Evolutionary conservation across 2,797 vertebrate genomes (phyloP).

Genomic region (Acropternis orthonyx): DNA sequence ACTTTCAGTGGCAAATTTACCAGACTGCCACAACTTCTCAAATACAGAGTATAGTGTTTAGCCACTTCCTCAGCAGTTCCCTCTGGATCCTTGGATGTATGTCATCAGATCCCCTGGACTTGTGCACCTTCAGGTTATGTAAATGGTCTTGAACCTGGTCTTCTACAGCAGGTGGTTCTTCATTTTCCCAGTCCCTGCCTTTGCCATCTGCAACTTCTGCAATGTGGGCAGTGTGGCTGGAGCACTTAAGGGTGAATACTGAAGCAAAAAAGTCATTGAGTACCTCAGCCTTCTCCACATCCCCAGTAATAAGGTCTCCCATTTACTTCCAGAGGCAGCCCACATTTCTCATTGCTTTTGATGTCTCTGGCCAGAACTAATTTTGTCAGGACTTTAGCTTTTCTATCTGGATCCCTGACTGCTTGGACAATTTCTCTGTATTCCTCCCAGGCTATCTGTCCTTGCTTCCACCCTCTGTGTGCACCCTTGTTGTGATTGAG

Average conservation of each 20-base stretch:
- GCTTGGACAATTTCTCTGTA: not conserved
- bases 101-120: not conserved
- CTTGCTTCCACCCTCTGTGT: not conserved
- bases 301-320: not conserved
- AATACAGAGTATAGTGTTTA: not conserved
- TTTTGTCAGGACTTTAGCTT: not conserved
- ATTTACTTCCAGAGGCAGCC: not conserved
- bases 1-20: not conserved
- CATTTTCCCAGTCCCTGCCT: not conserved
- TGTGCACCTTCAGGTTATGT: not conserved
- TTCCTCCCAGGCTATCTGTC: not conserved
- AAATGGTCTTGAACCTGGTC: not conserved
- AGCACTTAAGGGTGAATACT: not conserved
- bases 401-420: not conserved
- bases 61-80: not conserved
- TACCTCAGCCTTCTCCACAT: not conserved
- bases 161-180: not conserved
- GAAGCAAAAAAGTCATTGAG: not conserved
- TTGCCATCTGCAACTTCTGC: not conserved
- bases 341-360: not conserved
- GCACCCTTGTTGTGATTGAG: not conserved
- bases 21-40: not conserved
- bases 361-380: not conserved
- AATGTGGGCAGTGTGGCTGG: not conserved
- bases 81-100: not conserved